phyloP scores from a whole-genome alignment of 2,113 vertebrate species.

The Xenus cinereus region DNA sequence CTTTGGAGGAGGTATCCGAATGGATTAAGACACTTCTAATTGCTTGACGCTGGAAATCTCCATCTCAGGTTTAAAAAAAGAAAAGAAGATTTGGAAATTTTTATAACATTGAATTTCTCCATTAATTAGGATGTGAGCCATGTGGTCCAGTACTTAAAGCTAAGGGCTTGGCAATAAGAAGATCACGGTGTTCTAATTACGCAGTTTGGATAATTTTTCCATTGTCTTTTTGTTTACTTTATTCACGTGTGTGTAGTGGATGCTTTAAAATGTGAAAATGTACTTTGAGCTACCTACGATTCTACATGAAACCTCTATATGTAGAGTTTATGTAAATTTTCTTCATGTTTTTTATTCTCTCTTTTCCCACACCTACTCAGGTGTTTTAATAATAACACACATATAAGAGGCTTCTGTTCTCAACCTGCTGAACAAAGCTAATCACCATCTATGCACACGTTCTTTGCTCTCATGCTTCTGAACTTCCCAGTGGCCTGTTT shows the following conservation, averaged over 20 bases:
- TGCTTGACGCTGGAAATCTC: constrained; percentile 56
- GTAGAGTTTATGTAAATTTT: not conserved
- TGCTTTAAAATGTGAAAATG: not conserved
- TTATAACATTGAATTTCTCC: constrained; percentile 16
- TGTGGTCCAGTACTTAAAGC: not conserved
- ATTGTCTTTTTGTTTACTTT: constrained; percentile 3
- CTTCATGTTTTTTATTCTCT: not conserved
- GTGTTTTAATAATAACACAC: not conserved
- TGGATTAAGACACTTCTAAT: constrained; percentile 54
- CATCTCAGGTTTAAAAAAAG: not conserved
- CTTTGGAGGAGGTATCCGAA: not conserved
- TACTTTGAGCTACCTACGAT: not conserved
- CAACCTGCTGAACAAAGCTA: not conserved
- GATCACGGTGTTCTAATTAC: not conserved
- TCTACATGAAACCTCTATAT: not conserved
- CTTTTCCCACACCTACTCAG: not conserved
- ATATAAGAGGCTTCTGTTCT: not conserved
- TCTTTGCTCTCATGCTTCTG: not conserved
- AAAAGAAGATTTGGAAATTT: constrained; percentile 50
- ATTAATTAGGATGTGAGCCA: constrained; percentile 3
- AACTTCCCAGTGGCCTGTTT: not conserved
- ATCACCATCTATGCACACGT: not conserved
- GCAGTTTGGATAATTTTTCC: constrained; percentile 30
- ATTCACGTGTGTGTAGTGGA: not conserved
- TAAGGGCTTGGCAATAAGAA: not conserved